phyloP scores from a whole-genome alignment of 2,113 vertebrate species.

The Cebidichthys violaceus region DNA sequence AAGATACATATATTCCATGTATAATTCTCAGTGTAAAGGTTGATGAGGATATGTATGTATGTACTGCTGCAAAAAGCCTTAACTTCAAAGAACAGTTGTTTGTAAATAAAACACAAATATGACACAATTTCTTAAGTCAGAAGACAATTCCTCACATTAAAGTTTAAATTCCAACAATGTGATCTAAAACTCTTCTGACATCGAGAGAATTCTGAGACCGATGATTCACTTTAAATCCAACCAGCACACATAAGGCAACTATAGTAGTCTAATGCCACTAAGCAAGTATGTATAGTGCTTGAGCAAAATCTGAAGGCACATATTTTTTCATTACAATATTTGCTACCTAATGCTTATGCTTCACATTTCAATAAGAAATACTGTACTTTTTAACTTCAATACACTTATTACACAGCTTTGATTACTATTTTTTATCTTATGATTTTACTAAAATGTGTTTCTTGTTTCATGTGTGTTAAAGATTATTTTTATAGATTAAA shows the following conservation, averaged over 20 bases:
- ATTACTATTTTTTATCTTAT: not conserved
- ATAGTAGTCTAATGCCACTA: not conserved
- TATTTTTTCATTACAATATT: not conserved
- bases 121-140: not conserved
- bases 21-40: not conserved
- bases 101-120: not conserved
- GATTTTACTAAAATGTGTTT: not conserved
- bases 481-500: not conserved
- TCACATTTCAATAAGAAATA: not conserved
- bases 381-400: not conserved
- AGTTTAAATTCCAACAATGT: not conserved
- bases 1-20: not conserved
- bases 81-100: not conserved
- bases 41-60: not conserved
- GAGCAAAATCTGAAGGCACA: not conserved
- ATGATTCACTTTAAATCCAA: slow-evolving; percentile 14
- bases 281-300: not conserved
- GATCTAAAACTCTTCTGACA: not conserved
- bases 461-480: not conserved
- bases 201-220: not conserved
- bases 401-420: not conserved
- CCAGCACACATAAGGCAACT: not conserved
- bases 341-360: not conserved
- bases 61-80: not conserved
- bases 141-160: not conserved